These are phyloP conservation scores for Labrus mixtus DNA, from an alignment of 2,113 vertebrate genomes.

Conservation along the genomic window DNA sequence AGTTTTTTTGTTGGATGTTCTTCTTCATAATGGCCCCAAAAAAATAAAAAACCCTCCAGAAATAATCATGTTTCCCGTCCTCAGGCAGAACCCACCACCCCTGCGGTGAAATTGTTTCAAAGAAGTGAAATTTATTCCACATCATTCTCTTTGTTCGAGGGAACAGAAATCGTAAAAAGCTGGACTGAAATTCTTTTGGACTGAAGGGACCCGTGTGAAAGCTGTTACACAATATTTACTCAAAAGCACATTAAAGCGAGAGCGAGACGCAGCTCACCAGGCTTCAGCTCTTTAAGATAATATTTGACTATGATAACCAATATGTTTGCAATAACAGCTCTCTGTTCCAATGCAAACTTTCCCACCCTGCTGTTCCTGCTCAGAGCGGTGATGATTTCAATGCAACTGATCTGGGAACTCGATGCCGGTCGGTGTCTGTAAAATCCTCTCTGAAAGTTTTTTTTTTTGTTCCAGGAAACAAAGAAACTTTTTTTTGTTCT, in stretches of 20 bases:
- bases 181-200: constrained; percentile 3
- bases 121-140: not conserved
- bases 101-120: not conserved
- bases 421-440: not conserved
- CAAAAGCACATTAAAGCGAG: not conserved
- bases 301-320: constrained; percentile 42
- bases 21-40: not conserved
- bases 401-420: constrained; percentile 38
- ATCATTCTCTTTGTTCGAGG: not conserved
- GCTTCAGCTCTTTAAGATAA: constrained; percentile 35
- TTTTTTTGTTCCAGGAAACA: not conserved
- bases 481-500: constrained; percentile 15
- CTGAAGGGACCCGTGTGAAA: constrained; percentile 18
- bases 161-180: constrained; percentile 5
- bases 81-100: not conserved
- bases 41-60: not conserved
- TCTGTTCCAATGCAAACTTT: constrained; percentile 37
- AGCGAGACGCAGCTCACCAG: constrained; percentile 12
- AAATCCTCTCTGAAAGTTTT: not conserved
- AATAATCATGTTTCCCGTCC: not conserved
- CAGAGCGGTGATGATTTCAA: constrained; percentile 12
- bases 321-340: constrained; percentile 43
- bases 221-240: not conserved
- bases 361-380: constrained; percentile 19
- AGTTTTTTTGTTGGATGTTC: not conserved